Conservation (phyloP, 35 echinoderm and acorn worm genomes). For the Stichopus chloronotus region DNA sequence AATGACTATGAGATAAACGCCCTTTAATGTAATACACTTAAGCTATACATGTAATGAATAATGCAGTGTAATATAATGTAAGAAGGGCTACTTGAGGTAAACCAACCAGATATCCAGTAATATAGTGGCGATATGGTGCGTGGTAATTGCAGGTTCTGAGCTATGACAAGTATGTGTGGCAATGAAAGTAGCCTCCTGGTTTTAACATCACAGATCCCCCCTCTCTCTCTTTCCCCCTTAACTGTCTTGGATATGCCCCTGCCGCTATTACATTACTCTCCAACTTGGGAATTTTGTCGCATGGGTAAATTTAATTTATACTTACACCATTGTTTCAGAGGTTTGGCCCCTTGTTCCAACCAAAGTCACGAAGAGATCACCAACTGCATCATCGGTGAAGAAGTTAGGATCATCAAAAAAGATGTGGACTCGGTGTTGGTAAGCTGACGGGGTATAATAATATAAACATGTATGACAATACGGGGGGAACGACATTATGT, state of each 20-base stretch:
- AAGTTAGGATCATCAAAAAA: conserved; percentile 59
- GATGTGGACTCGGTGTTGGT: conserved; percentile 50
- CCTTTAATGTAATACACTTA: no score
- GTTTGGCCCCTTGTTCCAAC: conserved; percentile 38
- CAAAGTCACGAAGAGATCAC: conserved; percentile 53
- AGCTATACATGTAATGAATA: no score
- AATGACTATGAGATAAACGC: no score
- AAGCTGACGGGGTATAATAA: conserved; percentile 21
- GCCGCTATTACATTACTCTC: no score
- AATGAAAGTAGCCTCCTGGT: neutral
- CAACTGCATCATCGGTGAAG: conserved; percentile 52
- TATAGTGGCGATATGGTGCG: no score
- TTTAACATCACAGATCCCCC: neutral
- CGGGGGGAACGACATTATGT: no score
- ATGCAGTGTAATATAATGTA: no score
- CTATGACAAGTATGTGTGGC: no score
- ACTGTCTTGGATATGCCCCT: neutral
- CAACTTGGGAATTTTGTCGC: no score
- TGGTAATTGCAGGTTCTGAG: no score
- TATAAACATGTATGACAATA: neutral
- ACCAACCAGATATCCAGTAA: no score
- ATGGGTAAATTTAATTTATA: neutral
- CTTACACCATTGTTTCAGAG: neutral
- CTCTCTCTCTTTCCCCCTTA: neutral
- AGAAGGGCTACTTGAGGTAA: no score